Evolutionary conservation across 2,888 invertebrate genomes (phyloP).

Genomic region (Megamerina dolium): DNA sequence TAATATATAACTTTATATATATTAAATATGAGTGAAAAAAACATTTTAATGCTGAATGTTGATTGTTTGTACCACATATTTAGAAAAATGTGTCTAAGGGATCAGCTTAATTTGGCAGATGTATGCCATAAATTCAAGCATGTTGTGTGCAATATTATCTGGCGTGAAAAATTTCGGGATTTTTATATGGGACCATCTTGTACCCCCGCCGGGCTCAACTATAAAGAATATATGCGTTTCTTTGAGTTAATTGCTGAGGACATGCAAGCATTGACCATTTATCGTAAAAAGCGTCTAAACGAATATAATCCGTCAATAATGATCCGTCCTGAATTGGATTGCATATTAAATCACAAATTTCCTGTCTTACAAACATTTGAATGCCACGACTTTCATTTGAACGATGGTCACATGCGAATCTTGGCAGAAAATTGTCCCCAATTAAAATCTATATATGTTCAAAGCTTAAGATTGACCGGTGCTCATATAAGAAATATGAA

Average conservation of each 20-base stretch:
- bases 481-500: not conserved
- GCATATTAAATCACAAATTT: no score
- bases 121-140: not conserved
- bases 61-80: no score
- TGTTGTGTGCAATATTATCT: not conserved
- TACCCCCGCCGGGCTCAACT: not conserved
- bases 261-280: not conserved
- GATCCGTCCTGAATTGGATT: no score
- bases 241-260: not conserved
- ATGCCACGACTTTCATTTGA: not conserved
- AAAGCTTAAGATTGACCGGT: not conserved
- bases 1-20: no score
- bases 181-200: not conserved
- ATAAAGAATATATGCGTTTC: not conserved
- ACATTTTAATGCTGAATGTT: no score
- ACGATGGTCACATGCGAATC: not conserved
- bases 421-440: not conserved
- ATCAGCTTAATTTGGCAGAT: not conserved
- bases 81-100: no score
- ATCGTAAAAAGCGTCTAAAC: not conserved
- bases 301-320: no score
- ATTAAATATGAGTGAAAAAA: no score
- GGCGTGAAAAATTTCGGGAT: not conserved
- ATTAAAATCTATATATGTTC: not conserved
- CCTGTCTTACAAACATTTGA: not conserved